Base-by-base conservation (phyloP, 37 sponge, comb jelly and placozoan species). In the Lycopodina hypogea region DNA sequence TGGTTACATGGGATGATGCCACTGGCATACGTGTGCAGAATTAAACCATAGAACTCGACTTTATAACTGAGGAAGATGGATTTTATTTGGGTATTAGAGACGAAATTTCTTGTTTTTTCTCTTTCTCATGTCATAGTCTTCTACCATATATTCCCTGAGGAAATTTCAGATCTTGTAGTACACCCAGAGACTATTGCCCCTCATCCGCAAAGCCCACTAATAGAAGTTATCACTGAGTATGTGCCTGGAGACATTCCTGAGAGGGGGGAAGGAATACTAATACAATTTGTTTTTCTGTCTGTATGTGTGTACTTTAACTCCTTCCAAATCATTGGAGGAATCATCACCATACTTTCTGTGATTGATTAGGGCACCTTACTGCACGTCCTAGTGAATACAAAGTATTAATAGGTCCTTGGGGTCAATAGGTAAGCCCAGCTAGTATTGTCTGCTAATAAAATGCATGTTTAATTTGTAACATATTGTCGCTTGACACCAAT, bases 11-110 rank as follows among this genome's bases (percentile, higher is more conserved):
- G 1, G 57, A 78, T 67, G 79, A 35, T 18, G n/a, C n/a, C n/a
- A 35, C n/a, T n/a, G n/a, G n/a, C n/a, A n/a, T 22, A 21, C 14
- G 38, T 59, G 32, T 0, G 1, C 33, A 21, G 26, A 75, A 57
- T 37, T 0, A 35, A 19, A 57, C 76, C 29, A 37, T 36, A 34
- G 2, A 33, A 21, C 15, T 75, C 29, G 14, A 59, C 1, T 75
- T 75, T 59, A 7, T 22, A 28, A 58, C 60, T 0, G 9, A 61
- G 41, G 52, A 72, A 15, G 30, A 64, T 64, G 73, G 74, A 1
- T 81, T 81, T 65, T 81, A 81, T 65, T 38, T 81, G 34, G 82
- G 41, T 0, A 63, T 81, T 11, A 23, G 53, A 29, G 82, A 81
- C 36, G 42, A 32, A n/a, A 65, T 34, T 24, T 58, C 65, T n/a